Conservation (phyloP, 2,113 vertebrate genomes). For the Nyctibius bracteatus region DNA sequence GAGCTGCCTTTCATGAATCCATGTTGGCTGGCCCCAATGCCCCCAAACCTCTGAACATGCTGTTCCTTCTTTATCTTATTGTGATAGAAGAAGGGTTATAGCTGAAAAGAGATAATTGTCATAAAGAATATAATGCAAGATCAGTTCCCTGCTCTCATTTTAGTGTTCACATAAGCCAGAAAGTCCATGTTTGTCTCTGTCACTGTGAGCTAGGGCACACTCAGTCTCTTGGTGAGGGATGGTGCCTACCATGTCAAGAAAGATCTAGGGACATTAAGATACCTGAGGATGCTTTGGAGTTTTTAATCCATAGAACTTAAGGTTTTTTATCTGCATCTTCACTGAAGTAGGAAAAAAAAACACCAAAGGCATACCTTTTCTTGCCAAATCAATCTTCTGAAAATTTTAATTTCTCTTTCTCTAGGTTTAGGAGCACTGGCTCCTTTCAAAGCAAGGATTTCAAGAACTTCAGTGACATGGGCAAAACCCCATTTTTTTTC, state of each 20-base stretch:
- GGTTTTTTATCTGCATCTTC: not conserved
- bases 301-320: not conserved
- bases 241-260: not conserved
- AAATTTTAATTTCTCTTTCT: not conserved
- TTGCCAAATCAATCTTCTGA: not conserved
- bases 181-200: not conserved
- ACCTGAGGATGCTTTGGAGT: not conserved
- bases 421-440: not conserved
- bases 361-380: not conserved
- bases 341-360: not conserved
- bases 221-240: not conserved
- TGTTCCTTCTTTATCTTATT: not conserved
- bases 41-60: no score
- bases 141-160: not conserved
- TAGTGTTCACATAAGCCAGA: not conserved
- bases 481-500: not conserved
- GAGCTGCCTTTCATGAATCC: no score
- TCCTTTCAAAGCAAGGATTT: not conserved
- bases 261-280: not conserved
- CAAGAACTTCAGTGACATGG: not conserved
- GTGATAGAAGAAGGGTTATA: not conserved
- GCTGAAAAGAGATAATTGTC: not conserved
- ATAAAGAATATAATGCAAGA: not conserved
- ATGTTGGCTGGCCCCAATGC: no score
- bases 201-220: fast-evolving